phyloP scores from a whole-genome alignment of 2,888 invertebrate genomes.

The Ptychoptera albimana region DNA sequence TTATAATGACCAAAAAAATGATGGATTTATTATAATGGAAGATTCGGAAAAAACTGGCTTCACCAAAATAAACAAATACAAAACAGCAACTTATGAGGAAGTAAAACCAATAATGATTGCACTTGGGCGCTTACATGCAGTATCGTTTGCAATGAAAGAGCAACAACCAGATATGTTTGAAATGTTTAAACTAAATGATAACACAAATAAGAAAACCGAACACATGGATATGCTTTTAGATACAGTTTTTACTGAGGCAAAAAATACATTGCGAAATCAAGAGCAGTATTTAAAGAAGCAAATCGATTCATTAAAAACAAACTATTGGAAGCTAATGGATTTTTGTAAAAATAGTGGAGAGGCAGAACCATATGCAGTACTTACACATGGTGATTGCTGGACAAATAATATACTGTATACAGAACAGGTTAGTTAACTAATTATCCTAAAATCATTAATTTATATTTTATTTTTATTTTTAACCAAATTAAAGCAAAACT shows the following conservation, averaged over 20 bases:
- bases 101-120: conserved; percentile 4
- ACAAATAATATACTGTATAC: conserved; percentile 8
- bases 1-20: conserved; percentile 5
- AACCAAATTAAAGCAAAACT: too few species aligned
- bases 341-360: background rate
- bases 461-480: too few species aligned
- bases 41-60: conserved; percentile 7
- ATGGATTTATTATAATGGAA: conserved; percentile 8
- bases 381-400: conserved; percentile 10
- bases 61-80: conserved; percentile 6
- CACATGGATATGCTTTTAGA: background rate
- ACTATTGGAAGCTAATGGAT: background rate
- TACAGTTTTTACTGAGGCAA: conserved; percentile 1
- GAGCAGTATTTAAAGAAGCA: conserved; percentile 6
- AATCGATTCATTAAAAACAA: conserved; percentile 1
- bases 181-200: conserved; percentile 1
- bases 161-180: conserved; percentile 6
- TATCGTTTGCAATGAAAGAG: conserved; percentile 9
- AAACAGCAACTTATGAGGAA: conserved; percentile 5
- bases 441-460: too few species aligned
- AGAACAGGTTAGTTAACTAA: conserved; percentile 4
- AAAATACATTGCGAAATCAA: conserved; percentile 2
- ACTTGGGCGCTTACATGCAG: conserved; percentile 8
- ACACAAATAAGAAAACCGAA: background rate
- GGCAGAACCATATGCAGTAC: conserved; percentile 8